Conservation (phyloP, 2,113 vertebrate genomes). For the Calidris pygmaea region DNA sequence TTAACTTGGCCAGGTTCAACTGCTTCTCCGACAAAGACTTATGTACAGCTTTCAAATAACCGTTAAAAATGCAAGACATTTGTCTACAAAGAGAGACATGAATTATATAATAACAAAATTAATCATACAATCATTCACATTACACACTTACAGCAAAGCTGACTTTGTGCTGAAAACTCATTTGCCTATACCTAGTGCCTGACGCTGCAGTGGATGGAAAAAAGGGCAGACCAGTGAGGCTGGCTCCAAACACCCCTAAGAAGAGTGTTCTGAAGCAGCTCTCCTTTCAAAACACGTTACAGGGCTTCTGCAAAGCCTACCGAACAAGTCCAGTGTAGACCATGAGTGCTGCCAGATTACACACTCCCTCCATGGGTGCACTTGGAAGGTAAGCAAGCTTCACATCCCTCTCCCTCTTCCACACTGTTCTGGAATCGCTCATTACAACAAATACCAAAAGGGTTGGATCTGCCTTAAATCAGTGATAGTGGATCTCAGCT, state of each 20-base stretch:
- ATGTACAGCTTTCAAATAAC: not conserved
- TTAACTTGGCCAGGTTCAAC: conserved; percentile 36
- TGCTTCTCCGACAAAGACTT: conserved; percentile 18
- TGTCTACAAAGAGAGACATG: not conserved
- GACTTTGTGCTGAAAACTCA: not conserved
- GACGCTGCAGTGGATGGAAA: not conserved
- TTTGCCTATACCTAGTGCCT: not conserved
- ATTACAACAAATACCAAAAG: not conserved
- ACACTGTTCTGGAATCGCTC: not conserved
- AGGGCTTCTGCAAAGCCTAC: not conserved
- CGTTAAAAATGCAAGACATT: not conserved
- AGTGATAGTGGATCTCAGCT: not conserved
- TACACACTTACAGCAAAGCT: not conserved
- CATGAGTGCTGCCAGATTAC: rapidly evolving
- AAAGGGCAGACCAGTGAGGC: not conserved
- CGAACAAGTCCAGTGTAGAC: not conserved
- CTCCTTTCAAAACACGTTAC: not conserved
- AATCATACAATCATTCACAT: rapidly evolving
- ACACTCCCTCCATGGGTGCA: not conserved
- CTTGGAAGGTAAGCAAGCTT: not conserved
- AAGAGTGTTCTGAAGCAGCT: not conserved
- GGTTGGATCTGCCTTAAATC: not conserved
- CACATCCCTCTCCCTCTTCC: not conserved
- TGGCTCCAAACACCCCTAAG: not conserved
- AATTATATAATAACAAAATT: not conserved